Conservation (phyloP, 2,113 vertebrate genomes). For the Pomatorhinus ruficollis region DNA sequence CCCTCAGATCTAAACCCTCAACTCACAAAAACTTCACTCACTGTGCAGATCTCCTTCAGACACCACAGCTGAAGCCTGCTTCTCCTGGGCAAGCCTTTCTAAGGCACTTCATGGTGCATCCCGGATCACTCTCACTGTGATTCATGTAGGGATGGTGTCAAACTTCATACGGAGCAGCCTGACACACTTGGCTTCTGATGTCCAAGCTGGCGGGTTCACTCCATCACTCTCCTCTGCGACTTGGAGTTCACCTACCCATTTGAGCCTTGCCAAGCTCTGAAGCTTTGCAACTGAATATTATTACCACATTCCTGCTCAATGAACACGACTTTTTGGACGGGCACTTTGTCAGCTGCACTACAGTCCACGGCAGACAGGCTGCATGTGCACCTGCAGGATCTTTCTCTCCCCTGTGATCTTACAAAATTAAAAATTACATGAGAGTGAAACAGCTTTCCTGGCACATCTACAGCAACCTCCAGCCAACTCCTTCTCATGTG, state of each 20-base stretch:
- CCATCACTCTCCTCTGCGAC: background rate
- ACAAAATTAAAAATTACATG: background rate
- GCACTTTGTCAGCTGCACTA: background rate
- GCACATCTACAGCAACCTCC: background rate
- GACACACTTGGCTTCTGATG: background rate
- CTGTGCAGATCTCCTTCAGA: background rate
- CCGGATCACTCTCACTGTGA: background rate
- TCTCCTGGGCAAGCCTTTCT: background rate
- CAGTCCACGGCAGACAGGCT: background rate
- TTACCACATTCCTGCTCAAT: background rate
- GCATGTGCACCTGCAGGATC: background rate
- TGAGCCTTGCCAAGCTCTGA: background rate
- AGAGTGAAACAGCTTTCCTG: conserved; percentile 16
- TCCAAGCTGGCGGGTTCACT: background rate
- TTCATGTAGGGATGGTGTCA: background rate
- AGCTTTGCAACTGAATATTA: background rate
- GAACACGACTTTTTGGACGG: background rate
- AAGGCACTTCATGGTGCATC: background rate
- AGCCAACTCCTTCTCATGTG: background rate
- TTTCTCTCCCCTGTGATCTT: background rate
- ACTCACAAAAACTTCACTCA: background rate
- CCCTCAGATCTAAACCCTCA: background rate
- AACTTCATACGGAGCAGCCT: background rate
- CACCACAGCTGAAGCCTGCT: background rate
- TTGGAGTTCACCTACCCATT: background rate